Conservation (phyloP, 2,113 vertebrate species). For the Etheostoma spectabile region DNA sequence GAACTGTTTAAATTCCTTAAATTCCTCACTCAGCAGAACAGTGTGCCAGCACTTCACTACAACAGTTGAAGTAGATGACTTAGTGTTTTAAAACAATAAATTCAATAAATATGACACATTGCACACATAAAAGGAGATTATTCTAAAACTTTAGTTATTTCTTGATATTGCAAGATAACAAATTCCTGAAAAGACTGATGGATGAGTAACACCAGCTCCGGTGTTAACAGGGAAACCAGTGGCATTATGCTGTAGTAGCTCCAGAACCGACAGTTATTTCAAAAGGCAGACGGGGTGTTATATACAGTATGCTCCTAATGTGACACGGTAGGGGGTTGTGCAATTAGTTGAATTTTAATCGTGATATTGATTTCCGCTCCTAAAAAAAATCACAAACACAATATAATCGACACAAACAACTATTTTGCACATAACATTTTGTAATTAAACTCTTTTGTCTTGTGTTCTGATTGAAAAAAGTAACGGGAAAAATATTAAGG, state of each 20-base stretch:
- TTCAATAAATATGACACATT: background rate
- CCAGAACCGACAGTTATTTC: too few relatives aligned
- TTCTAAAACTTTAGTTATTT: background rate
- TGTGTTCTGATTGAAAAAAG: too few relatives aligned
- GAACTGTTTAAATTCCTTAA: background rate
- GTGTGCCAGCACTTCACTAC: background rate
- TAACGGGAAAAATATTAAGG: too few relatives aligned
- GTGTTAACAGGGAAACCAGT: background rate
- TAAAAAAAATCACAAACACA: too few relatives aligned
- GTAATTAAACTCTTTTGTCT: too few relatives aligned
- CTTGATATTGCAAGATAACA: background rate
- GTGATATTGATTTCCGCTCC: too few relatives aligned
- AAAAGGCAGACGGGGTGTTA: background rate
- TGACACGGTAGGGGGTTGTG: too few relatives aligned
- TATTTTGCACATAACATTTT: too few relatives aligned
- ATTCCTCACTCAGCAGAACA: background rate
- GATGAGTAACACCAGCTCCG: background rate
- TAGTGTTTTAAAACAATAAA: background rate
- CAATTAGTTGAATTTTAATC: too few relatives aligned
- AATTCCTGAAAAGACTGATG: constrained; percentile 1
- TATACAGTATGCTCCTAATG: background rate
- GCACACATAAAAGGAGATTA: too few relatives aligned
- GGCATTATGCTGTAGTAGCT: too few relatives aligned
- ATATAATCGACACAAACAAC: too few relatives aligned
- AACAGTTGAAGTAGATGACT: background rate